phyloP scores from a whole-genome alignment of 2,797 vertebrate genomes.

The Emys orbicularis region DNA sequence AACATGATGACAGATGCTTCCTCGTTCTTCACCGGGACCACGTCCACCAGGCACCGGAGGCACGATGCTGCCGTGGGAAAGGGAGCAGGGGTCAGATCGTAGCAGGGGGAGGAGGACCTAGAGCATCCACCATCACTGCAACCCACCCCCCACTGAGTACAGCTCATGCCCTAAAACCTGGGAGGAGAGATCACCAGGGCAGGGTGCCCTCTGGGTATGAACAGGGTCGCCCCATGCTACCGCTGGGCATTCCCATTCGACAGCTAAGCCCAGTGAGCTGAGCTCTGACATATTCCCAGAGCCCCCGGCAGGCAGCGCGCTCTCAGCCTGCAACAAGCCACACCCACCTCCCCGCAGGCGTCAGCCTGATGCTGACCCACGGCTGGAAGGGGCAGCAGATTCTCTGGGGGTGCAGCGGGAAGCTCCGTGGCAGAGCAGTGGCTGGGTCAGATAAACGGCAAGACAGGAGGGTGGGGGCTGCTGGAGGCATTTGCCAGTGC shows the following conservation, averaged over 20 bases:
- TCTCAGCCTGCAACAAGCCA: not conserved
- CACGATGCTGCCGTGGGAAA: conserved; percentile 86
- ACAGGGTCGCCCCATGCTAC: not conserved
- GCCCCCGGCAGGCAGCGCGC: too few species aligned
- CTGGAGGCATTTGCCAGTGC: too few species aligned
- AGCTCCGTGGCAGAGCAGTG: too few species aligned
- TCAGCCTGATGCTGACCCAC: not conserved
- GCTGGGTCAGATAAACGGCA: too few species aligned
- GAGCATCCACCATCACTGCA: not conserved
- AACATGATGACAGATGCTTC: conserved; percentile 96
- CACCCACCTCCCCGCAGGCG: not conserved
- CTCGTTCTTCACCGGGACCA: conserved; percentile 96
- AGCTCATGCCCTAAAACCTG: not conserved
- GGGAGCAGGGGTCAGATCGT: not conserved
- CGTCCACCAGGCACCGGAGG: conserved; percentile 93
- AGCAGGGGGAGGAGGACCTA: not conserved
- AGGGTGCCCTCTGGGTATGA: not conserved
- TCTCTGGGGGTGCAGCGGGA: too few species aligned
- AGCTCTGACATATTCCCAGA: too few species aligned
- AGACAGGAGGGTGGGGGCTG: too few species aligned
- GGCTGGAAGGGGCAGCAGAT: not conserved
- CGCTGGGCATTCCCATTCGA: not conserved
- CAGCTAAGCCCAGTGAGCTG: not conserved
- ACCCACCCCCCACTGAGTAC: rapidly evolving
- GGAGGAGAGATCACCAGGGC: not conserved